These are phyloP conservation scores for Eumerus sabulonum DNA, from an alignment of 2,888 invertebrate species.

Conservation along the genomic window DNA sequence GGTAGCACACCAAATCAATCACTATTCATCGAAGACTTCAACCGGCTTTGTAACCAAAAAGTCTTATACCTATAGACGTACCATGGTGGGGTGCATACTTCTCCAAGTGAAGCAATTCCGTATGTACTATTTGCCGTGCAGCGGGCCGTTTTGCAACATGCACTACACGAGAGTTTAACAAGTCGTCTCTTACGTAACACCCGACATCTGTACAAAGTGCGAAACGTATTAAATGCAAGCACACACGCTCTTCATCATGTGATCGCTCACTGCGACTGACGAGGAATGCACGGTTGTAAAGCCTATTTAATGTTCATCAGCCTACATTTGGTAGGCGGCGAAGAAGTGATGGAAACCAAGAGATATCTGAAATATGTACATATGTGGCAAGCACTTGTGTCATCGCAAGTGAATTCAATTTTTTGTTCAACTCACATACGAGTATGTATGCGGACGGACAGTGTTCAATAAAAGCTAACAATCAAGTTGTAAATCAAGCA, in stretches of 20 bases:
- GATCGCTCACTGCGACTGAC: slow-evolving; percentile 18
- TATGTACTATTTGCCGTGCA: slow-evolving; percentile 4
- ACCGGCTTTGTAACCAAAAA: slow-evolving; percentile 4
- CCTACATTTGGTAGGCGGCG: slow-evolving; percentile 19
- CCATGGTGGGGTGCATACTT: background rate
- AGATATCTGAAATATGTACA: slow-evolving; percentile 20
- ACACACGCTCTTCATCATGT: slow-evolving; percentile 45
- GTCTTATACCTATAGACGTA: too few species aligned
- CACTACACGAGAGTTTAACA: slow-evolving; percentile 21
- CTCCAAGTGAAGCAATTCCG: background rate
- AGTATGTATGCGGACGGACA: background rate
- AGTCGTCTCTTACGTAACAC: slow-evolving; percentile 30
- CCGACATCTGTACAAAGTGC: slow-evolving; percentile 42
- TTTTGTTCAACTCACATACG: background rate
- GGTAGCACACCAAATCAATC: slow-evolving; percentile 19
- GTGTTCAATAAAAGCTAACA: background rate
- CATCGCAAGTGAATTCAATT: slow-evolving; percentile 13
- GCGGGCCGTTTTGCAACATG: slow-evolving; percentile 27
- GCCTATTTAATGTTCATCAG: slow-evolving; percentile 32
- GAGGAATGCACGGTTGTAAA: slow-evolving; percentile 36
- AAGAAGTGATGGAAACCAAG: slow-evolving; percentile 1
- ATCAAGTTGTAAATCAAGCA: background rate
- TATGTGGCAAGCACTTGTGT: slow-evolving; percentile 36
- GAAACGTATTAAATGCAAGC: slow-evolving; percentile 39
- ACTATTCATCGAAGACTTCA: slow-evolving; percentile 23